Percentiles rank a stretch among this genome's conserved stretches.
Conservation (phyloP, 2,888 invertebrate genomes). For the Heliconius cydno region DNA sequence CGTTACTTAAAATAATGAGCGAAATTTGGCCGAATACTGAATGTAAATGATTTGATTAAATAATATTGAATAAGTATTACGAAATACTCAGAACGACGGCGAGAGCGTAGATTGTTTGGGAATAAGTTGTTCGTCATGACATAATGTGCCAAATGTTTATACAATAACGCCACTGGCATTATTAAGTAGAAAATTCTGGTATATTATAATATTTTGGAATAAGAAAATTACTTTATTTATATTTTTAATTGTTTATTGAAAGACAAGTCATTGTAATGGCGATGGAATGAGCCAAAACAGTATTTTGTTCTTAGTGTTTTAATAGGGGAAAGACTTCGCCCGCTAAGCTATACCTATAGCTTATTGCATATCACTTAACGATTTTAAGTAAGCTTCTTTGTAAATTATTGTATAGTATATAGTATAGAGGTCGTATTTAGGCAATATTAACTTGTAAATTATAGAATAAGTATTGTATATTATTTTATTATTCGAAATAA, state of each 20-base stretch:
- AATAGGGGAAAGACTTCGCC: constrained; percentile 48
- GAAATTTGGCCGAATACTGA: constrained; percentile 11
- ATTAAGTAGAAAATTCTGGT: constrained; percentile 7
- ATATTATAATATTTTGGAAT: constrained; percentile 4
- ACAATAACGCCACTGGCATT: constrained; percentile 12
- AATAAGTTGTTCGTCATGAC: constrained; percentile 25
- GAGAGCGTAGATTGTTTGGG: constrained; percentile 15
- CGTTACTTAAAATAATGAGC: constrained; percentile 20
- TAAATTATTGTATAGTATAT: constrained; percentile 79
- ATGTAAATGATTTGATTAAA: constrained; percentile 23
- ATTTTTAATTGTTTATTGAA: constrained; percentile 12
- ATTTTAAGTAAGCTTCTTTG: constrained; percentile 71
- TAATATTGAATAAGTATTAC: constrained; percentile 27
- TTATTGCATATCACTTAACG: constrained; percentile 81
- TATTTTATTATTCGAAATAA: constrained; percentile 69
- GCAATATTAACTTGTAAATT: constrained; percentile 66
- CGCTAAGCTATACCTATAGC: constrained; percentile 65
- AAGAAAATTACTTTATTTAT: constrained; percentile 19
- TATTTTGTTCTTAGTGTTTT: constrained; percentile 47
- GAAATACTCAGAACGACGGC: constrained; percentile 29
- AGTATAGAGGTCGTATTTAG: constrained; percentile 75
- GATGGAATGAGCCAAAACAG: constrained; percentile 35
- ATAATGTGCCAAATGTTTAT: constrained; percentile 24
- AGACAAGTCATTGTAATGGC: constrained; percentile 25
- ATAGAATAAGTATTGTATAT: constrained; percentile 68